Evolutionary conservation across 2,797 vertebrate species (phyloP), one percentile per base, ranked within the genome.

Genomic region (Moxostoma hubbsi): DNA sequence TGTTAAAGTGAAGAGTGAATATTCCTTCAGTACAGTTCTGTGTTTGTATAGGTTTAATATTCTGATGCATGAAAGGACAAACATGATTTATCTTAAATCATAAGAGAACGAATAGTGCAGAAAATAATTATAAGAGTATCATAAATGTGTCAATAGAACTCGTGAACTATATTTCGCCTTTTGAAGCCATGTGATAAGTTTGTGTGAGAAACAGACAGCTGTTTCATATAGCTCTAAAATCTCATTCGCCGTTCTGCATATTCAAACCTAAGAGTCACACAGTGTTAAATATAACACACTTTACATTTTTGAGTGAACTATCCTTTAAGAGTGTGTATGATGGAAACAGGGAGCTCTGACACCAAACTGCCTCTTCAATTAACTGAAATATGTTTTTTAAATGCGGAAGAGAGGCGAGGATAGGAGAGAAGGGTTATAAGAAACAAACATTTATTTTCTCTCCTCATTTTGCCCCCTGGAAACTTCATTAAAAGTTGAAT

Each of bases 401-500:
- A 36, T 36, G 36, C 36, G 36, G 36, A 36, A 36, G 36, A 36
- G 36, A 36, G 36, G 36, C 36, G 36, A 36, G 36, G 36, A 36
- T 36, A 36, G 54, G 24, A 59, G 11, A 11, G 61, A 10, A 51
- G 66, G 57, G 63, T 58, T 15, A 58, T 54, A 67, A 46, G 15
- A 80, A 69, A 74, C 73, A 64, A 75, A 81, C 65, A 46, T 83
- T 75, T 64, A 53, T 80, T 77, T 82, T 77, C 77, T 16, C 16
- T 80, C 73, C 62, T 64, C 59, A 54, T 68, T 72, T 69, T 51
- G 10, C 59, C 59, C 45, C n/a, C 75, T 55, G 77, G 79, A 89
- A 90, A 91, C 76, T 85, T 88, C 86, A 87, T 92, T 88, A 88
- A 82, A 85, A 84, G 90, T 88, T 83, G 80, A 90, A 87, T 88